A percentile compares a stretch with the other conserved stretches of the same genome.
These are phyloP conservation scores for Monochamus alternatus DNA, from an alignment of 2,888 invertebrate species.

Conservation along the genomic window DNA sequence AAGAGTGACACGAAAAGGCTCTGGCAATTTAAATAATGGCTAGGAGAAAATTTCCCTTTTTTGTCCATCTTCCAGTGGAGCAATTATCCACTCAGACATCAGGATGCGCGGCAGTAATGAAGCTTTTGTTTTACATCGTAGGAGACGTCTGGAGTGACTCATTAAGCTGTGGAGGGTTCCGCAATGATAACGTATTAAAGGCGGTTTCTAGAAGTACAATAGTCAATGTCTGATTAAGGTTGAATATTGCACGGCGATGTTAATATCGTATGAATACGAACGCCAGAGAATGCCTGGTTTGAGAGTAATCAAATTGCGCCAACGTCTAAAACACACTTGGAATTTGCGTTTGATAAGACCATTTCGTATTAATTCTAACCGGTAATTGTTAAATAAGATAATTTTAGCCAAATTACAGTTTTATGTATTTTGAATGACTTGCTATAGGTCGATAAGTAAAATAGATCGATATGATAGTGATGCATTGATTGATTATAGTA, in stretches of 20 bases:
- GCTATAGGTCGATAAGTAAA: no score
- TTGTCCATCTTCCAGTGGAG: slow-evolving; percentile 41
- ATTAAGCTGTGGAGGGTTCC: slow-evolving; percentile 14
- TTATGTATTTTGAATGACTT: no score
- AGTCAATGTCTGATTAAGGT: neutral
- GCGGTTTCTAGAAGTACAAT: slow-evolving; percentile 5
- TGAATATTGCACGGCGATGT: neutral
- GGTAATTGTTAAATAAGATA: no score
- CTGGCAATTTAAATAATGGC: slow-evolving; percentile 30
- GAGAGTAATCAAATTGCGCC: neutral
- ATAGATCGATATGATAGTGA: no score
- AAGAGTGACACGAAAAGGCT: slow-evolving; percentile 17
- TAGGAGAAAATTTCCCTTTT: slow-evolving; percentile 7
- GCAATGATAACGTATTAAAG: slow-evolving; percentile 13
- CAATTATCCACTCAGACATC: slow-evolving; percentile 49
- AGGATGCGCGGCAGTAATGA: slow-evolving; percentile 42
- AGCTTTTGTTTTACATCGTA: slow-evolving; percentile 42
- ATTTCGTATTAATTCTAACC: no score
- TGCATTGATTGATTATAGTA: no score
- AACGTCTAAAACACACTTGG: no score
- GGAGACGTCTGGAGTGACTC: slow-evolving; percentile 25
- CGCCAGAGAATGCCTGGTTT: neutral
- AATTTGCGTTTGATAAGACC: no score
- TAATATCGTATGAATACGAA: slow-evolving; percentile 4
- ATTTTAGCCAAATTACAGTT: no score